Conservation (phyloP, 2,113 vertebrate species). For the cattle (Bos taurus) region DNA sequence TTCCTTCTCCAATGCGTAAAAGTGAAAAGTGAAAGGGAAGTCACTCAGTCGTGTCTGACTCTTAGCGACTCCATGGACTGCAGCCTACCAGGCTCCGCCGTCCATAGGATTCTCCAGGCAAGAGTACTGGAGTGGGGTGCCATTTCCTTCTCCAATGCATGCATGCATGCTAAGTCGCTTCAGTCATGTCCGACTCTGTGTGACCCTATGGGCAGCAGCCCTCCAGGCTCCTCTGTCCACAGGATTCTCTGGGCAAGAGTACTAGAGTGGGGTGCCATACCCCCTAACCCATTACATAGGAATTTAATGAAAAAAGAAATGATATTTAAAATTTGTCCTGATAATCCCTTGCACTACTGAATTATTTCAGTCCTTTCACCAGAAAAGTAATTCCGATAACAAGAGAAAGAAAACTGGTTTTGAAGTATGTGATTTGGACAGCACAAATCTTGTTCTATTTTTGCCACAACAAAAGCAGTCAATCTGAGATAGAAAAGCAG, state of each 20-base stretch:
- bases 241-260: neutral
- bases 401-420: neutral
- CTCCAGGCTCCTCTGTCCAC: neutral
- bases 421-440: neutral
- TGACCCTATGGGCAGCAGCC: rapidly evolving
- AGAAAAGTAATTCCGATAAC: neutral
- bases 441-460: neutral
- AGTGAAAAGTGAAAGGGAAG: too few species aligned
- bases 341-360: neutral
- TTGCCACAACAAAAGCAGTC: neutral
- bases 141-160: too few species aligned
- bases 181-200: neutral
- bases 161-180: too few species aligned
- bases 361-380: neutral
- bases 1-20: too few species aligned
- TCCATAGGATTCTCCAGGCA: too few species aligned
- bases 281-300: too few species aligned
- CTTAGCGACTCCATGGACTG: too few species aligned
- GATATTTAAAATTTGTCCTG: neutral
- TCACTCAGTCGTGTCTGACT: too few species aligned
- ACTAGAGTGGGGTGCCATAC: neutral
- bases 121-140: too few species aligned
- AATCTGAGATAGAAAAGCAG: neutral
- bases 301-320: neutral
- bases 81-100: too few species aligned